Conservation (phyloP, 2,113 vertebrate species). For the Galbula dea region DNA sequence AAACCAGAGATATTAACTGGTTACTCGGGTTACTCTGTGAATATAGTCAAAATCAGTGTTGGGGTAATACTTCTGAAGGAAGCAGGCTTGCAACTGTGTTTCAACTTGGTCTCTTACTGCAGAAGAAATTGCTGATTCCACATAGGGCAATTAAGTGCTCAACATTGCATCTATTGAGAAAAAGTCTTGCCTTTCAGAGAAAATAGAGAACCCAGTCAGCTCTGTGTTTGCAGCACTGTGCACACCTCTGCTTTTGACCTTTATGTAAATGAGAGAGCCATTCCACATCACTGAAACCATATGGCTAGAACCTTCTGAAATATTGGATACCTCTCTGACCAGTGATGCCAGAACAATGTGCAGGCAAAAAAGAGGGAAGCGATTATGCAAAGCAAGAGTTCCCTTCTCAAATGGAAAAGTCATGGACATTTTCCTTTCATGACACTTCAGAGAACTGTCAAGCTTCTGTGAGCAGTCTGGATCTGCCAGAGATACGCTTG, state of each 20-base stretch:
- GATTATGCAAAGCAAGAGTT: conserved; percentile 12
- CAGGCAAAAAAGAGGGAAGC: neutral
- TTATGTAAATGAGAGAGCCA: neutral
- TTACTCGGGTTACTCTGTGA: neutral
- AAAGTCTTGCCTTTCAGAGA: neutral
- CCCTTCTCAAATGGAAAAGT: conserved; percentile 1
- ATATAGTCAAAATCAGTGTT: neutral
- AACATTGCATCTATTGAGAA: neutral
- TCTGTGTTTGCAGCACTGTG: neutral
- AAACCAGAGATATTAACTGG: neutral
- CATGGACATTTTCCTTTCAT: neutral
- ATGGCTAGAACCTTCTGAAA: neutral
- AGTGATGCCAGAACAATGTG: neutral
- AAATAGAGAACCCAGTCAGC: neutral
- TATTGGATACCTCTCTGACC: neutral
- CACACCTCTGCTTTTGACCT: neutral
- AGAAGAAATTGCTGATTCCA: neutral
- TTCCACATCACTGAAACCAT: neutral
- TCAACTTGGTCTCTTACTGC: neutral
- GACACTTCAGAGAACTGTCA: conserved; percentile 5
- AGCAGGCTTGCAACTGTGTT: neutral
- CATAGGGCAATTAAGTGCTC: neutral
- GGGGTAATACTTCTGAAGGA: neutral
- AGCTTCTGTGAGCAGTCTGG: neutral
- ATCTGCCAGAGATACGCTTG: neutral